Base-by-base conservation (phyloP, 2,113 vertebrate species). In the Henicopernis longicauda region DNA sequence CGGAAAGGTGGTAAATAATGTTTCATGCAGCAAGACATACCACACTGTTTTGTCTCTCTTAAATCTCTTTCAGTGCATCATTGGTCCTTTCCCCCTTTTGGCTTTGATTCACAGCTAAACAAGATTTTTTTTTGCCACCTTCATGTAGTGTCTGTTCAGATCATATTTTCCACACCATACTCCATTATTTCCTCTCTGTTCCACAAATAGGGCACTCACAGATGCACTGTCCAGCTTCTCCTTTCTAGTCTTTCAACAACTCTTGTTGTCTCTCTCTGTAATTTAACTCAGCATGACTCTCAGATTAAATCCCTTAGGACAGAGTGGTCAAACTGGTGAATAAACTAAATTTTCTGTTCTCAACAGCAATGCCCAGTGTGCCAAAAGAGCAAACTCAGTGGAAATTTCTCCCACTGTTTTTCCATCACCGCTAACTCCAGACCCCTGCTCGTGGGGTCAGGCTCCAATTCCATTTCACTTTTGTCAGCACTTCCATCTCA, bases 371-470 rank as follows among this genome's bases (percentile, higher is more conserved):
- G 31, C 38, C 38, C 40, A 76, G 34, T 13, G 52, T 34, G 31
- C 55, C 47, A 71, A 62, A 86, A 49, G 42, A 81, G 27, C 15
- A 91, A 92, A 89, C 9, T 25, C 49, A 27, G n/a, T 54, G 59
- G 50, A 91, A 78, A 59, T 59, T 63, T 66, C 44, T 80, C 22
- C 81, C 34, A 15, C 14, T 54, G 22, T 10, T 54, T 50, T 70
- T 40, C 19, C 20, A 77, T 11, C 5, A 10, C 34, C 69, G 40
- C 67, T 57, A 78, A 79, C 11, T 83, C 55, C 71, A 90, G 54
- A 70, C 0, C 11, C 7, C 45, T 66, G 29, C 50, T 65, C 0
- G 0, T 9, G 19, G 11, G 18, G 38, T 44, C 38, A 89, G 67
- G 29, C 13, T 95, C 23, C 61, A 76, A 40, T 36, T 62, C 65